Evolutionary conservation across 2,113 vertebrate genomes (phyloP).

Genomic region (Alligator sinensis): DNA sequence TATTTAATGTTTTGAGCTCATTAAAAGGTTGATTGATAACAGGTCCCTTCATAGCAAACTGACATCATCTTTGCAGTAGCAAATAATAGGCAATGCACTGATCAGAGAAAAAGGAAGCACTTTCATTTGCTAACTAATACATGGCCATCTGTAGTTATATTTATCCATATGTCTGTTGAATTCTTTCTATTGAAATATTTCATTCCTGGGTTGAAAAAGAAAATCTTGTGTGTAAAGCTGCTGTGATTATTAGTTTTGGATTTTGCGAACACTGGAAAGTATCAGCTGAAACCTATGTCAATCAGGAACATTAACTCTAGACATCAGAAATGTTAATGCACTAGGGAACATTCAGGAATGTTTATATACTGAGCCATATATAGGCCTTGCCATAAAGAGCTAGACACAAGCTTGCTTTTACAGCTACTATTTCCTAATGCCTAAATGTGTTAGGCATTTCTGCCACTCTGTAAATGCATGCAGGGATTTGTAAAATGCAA

Average conservation of each 20-base stretch:
- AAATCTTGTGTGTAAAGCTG: not conserved
- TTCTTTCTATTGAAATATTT: not conserved
- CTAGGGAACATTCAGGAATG: not conserved
- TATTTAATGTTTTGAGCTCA: not conserved
- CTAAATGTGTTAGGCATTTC: not conserved
- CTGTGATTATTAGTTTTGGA: not conserved
- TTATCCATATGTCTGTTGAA: not conserved
- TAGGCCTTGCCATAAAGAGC: not conserved
- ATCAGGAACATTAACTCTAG: not conserved
- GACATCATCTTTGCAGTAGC: not conserved
- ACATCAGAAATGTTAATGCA: not conserved
- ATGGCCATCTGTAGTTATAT: not conserved
- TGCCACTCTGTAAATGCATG: not conserved
- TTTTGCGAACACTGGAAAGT: not conserved
- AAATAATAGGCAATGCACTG: not conserved
- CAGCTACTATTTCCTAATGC: not conserved
- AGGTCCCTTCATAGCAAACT: not conserved
- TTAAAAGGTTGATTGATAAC: constrained; percentile 8
- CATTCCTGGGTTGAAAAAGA: not conserved
- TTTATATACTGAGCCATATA: not conserved
- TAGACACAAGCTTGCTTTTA: not conserved
- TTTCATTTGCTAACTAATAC: not conserved
- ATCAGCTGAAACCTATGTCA: not conserved
- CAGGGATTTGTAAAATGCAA: not conserved
- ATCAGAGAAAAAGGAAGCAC: not conserved